Conservation (phyloP, 2,888 invertebrate genomes). For the Drosophila lutescens region DNA sequence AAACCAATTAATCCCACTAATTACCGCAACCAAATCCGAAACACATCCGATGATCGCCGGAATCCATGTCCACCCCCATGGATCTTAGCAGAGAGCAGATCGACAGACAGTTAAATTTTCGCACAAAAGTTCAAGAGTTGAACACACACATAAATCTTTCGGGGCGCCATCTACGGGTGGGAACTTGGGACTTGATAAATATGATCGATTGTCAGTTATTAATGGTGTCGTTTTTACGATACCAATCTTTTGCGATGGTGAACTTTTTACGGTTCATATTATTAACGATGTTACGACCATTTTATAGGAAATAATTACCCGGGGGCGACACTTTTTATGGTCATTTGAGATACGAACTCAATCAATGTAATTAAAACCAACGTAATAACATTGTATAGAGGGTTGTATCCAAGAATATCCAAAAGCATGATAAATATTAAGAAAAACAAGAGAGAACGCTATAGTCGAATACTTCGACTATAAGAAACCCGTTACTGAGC, state of each 20-base stretch:
- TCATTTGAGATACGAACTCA: no score
- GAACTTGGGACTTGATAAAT: conserved; percentile 6
- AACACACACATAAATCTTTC: conserved; percentile 18
- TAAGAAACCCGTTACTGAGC: no score
- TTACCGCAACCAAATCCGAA: conserved; percentile 20
- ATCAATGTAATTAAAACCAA: background rate
- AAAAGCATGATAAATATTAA: no score
- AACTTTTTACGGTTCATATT: conserved; percentile 10
- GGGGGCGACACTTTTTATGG: background rate
- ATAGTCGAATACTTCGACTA: no score
- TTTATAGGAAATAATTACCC: background rate
- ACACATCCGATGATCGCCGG: conserved; percentile 23
- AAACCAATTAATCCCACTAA: conserved; percentile 49
- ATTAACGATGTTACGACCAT: background rate
- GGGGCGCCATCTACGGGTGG: conserved; percentile 32
- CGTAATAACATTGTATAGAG: no score
- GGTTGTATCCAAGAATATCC: no score
- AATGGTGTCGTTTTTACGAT: conserved; percentile 12
- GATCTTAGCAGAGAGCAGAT: background rate
- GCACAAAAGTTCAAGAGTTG: conserved; percentile 29
- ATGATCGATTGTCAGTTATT: conserved; percentile 29
- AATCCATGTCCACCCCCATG: conserved; percentile 34
- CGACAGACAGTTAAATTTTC: conserved; percentile 23
- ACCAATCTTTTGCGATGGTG: conserved; percentile 3
- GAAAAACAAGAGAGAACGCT: no score